Percentiles rank a stretch among this genome's conserved stretches.
phyloP scores from a whole-genome alignment of 2,113 vertebrate species.

The Brienomyrus brachyistius region DNA sequence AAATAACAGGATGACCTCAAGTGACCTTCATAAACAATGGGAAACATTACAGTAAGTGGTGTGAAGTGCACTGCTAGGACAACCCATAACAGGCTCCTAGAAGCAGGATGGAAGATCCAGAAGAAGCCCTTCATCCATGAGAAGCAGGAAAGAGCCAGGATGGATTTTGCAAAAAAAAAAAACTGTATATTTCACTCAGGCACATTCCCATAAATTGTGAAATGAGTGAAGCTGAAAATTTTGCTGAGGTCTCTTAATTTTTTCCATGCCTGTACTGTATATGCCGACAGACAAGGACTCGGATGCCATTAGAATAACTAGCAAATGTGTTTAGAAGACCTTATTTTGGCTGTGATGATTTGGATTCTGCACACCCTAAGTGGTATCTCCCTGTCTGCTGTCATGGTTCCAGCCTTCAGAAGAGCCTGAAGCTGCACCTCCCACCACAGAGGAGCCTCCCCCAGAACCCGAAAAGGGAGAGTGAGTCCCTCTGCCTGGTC shows the following conservation, averaged over 20 bases:
- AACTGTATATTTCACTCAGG: not conserved
- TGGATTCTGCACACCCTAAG: not conserved
- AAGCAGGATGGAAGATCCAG: not conserved
- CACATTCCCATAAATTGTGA: not conserved
- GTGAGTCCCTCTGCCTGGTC: slow-evolving; percentile 52
- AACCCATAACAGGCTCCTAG: not conserved
- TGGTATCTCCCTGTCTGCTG: not conserved
- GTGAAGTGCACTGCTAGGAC: not conserved
- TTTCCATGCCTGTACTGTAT: not conserved
- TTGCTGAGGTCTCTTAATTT: not conserved
- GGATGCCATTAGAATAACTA: not conserved
- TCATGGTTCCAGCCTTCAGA: slow-evolving; percentile 46
- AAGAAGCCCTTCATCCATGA: not conserved
- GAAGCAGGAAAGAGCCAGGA: not conserved
- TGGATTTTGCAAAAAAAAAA: not conserved
- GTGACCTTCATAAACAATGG: not conserved
- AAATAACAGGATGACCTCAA: not conserved
- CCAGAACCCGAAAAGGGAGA: slow-evolving; percentile 77
- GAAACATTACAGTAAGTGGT: not conserved
- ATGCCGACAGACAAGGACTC: not conserved
- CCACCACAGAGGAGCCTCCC: slow-evolving; percentile 49
- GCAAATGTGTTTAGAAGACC: not conserved
- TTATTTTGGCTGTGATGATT: not conserved
- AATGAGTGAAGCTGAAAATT: not conserved
- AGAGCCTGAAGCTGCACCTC: slow-evolving; percentile 50